Evolutionary conservation across 2,113 vertebrate species (phyloP), one percentile per base, ranked within the genome.

Genomic region (Callionymus lyra): DNA sequence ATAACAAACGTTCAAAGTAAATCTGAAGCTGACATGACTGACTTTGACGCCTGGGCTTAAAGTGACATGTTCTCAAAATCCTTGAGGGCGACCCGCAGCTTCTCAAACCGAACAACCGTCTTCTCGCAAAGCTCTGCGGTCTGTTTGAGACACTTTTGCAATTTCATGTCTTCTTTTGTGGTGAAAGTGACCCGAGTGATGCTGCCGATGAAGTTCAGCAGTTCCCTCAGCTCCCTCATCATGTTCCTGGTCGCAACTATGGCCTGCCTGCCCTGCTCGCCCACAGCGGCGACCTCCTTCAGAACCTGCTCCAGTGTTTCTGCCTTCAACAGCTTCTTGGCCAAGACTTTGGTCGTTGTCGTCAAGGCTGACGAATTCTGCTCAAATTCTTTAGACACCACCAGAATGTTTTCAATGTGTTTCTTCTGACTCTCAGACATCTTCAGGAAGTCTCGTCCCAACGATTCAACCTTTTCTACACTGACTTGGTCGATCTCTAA

Each of bases 51-150:
- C n/a, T n/a, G n/a, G n/a, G n/a, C n/a, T n/a, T n/a, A n/a, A n/a
- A n/a, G n/a, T 5, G 21, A 27, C 21, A 27, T 35, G 12, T 35
- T 13, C n/a, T 31, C 34, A 31, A 50, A 47, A 0, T 58, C 47
- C 6, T 1, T 14, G 6, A 34, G 0, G 2, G 4, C 0, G 0
- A 0, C 10, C 44, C 31, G 59, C 36, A 56, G 47, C 11, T 35
- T 49, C 9, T 1, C 12, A 52, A 63, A 36, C 37, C 38, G 17
- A 0, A 6, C 0, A 1, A 36, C 1, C n/a, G 40, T 36, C 16
- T 37, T 27, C 9, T 17, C 2, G 44, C 37, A 41, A 10, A 35
- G 47, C 1, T 0, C 1, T n/a, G 38, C 43, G 12, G 41, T 32
- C 10, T 10, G 6, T 12, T 19, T 9, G 31, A 51, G 18, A 11